Evolutionary conservation across 1,140 invertebrate species (phyloP).

Genomic region (Acromyrmex charruanus): DNA sequence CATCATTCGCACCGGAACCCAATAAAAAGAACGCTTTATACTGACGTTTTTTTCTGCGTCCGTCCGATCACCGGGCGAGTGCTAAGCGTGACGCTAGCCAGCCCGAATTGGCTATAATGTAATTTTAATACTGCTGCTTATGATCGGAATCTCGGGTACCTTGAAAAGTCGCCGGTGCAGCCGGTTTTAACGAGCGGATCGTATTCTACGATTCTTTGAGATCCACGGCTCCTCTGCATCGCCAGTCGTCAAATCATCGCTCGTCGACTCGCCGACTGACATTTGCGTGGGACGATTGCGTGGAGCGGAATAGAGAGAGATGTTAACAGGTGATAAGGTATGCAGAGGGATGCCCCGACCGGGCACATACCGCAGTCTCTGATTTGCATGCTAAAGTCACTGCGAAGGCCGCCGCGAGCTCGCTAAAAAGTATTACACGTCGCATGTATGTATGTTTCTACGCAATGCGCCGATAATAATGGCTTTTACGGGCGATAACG

Average conservation of each 20-base stretch:
- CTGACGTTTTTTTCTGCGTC: slow-evolving; percentile 46
- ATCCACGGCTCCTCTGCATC: slow-evolving; percentile 29
- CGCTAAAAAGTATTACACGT: slow-evolving; percentile 25
- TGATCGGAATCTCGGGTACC: slow-evolving; percentile 12
- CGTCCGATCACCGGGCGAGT: background rate
- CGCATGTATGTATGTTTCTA: background rate
- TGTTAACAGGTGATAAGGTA: slow-evolving; percentile 37
- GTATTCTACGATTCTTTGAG: slow-evolving; percentile 42
- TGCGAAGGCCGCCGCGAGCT: slow-evolving; percentile 41
- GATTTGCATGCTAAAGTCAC: slow-evolving; percentile 54
- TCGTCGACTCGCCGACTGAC: slow-evolving; percentile 57
- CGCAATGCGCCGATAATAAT: slow-evolving; percentile 30
- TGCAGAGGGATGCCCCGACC: slow-evolving; percentile 30
- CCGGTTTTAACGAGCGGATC: slow-evolving; percentile 43
- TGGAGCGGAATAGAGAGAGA: slow-evolving; percentile 11
- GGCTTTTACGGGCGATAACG: slow-evolving; percentile 25
- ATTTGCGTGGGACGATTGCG: slow-evolving; percentile 65
- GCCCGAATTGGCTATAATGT: slow-evolving; percentile 37
- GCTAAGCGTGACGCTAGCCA: background rate
- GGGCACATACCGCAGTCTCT: background rate
- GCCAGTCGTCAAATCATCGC: slow-evolving; percentile 11
- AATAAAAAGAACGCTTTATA: slow-evolving; percentile 37
- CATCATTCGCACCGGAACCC: background rate
- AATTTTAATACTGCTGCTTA: slow-evolving; percentile 6
- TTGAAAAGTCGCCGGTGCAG: slow-evolving; percentile 47